phyloP scores from a whole-genome alignment of 2,888 invertebrate species.

The Lymantria monacha region DNA sequence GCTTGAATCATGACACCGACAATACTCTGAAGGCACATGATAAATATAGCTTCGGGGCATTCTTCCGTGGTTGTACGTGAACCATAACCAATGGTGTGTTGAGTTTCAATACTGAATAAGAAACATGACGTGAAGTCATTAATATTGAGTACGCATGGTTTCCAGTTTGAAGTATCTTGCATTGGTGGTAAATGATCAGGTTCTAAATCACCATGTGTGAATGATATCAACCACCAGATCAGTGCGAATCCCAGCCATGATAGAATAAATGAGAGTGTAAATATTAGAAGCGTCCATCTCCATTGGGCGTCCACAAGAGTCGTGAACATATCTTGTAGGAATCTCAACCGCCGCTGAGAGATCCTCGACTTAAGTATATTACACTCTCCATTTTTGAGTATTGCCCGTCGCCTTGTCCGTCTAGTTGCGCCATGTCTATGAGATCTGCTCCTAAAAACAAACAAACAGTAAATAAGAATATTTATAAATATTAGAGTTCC shows the following conservation, averaged over 20 bases:
- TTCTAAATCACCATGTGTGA: constrained; percentile 92
- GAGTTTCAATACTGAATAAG: constrained; percentile 95
- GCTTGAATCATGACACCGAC: constrained; percentile 92
- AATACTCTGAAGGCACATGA: constrained; percentile 95
- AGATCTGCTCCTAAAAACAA: constrained; percentile 84
- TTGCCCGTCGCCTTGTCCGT: constrained; percentile 90
- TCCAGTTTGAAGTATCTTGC: constrained; percentile 82
- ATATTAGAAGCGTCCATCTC: constrained; percentile 94
- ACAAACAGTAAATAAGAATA: constrained; percentile 37
- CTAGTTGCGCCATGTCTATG: constrained; percentile 86
- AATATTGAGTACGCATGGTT: constrained; percentile 91
- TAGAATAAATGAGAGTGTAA: constrained; percentile 91
- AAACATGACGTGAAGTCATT: constrained; percentile 93
- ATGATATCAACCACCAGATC: constrained; percentile 94
- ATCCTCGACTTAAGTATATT: constrained; percentile 96
- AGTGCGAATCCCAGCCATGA: constrained; percentile 93
- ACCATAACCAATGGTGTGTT: constrained; percentile 95
- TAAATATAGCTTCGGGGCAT: constrained; percentile 94
- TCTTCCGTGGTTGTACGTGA: constrained; percentile 93
- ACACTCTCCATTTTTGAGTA: constrained; percentile 97
- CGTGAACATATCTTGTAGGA: constrained; percentile 91
- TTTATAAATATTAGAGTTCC: constrained; percentile 44
- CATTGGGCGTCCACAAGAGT: constrained; percentile 96
- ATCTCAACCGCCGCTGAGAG: constrained; percentile 89
- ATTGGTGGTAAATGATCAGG: constrained; percentile 79